Evolutionary conservation across 2,797 vertebrate species (phyloP), one percentile per base, ranked within the genome.

Genomic region (Oreochromis grahami): DNA sequence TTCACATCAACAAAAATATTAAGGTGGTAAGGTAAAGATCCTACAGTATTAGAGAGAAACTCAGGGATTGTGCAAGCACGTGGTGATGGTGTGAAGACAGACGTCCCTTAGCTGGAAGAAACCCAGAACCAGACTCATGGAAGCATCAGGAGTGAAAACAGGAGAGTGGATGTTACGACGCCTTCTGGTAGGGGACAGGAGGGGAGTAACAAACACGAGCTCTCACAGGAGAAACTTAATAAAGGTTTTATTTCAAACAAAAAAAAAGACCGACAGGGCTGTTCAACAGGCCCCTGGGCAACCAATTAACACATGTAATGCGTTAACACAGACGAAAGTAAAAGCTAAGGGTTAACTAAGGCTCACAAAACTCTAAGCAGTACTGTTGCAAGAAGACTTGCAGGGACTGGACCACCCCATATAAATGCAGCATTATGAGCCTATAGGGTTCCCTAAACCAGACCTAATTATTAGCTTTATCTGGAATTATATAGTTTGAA

Each of bases 321-420:
- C 53, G 29, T 56, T 3, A 29, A 29, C 53, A 15, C 7, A 15
- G 24, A 5, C 1, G 1, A 29, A 56, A 56, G 53, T 0, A 29
- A 56, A 56, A 56, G 53, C 53, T 56, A 14, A 56, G 13, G 24
- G 53, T 29, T 29, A 29, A 56, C 55, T 17, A 56, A 56, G 26
- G 3, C 26, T 56, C 53, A 5, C 26, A 6, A 56, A 56, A 56
- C 55, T 56, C 26, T 0, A 29, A 56, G 55, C 55, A 29, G 55
- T 26, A 17, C 55, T 56, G 55, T 29, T 56, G 26, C 55, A 6
- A 56, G 26, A 56, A 56, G 14, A 56, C 55, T 56, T 2, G 5
- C 55, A 6, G 26, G 14, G 55, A 32, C 14, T 56, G 55, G 55
- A 56, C 55, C 26, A 29, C 26, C 8, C 5, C 26, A 3, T 32